A percentile compares a stretch with the other conserved stretches of the same genome.
These are phyloP conservation scores for Ceratoteleas bidentatus DNA, from an alignment of 1,140 invertebrate species.

Conservation along the genomic window DNA sequence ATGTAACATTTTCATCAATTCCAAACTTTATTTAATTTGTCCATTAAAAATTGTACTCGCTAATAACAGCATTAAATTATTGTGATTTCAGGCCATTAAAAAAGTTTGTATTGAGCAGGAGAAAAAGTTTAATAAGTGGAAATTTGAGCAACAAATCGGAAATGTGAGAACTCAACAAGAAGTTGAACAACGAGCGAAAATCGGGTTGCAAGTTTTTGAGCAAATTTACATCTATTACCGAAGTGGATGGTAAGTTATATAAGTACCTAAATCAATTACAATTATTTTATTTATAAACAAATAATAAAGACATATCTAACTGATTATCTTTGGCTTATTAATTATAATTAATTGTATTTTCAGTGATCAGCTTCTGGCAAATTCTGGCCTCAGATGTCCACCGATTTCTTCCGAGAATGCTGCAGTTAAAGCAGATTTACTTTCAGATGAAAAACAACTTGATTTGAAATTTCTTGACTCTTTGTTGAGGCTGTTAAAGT, in stretches of 20 bases:
- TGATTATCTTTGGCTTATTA: neutral
- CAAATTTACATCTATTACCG: conserved; percentile 23
- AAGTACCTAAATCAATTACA: too few relatives aligned
- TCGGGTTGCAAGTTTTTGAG: conserved; percentile 24
- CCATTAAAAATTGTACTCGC: too few relatives aligned
- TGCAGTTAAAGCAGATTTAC: too few relatives aligned
- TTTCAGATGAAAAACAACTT: conserved; percentile 52
- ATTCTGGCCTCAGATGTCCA: too few relatives aligned
- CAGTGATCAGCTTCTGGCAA: too few relatives aligned
- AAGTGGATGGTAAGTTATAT: conserved; percentile 49
- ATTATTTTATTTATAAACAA: too few relatives aligned
- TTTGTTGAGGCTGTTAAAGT: conserved; percentile 67
- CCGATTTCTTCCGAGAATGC: too few relatives aligned
- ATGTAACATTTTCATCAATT: conserved; percentile 46
- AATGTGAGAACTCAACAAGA: conserved; percentile 4
- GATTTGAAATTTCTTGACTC: conserved; percentile 69
- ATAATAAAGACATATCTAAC: neutral
- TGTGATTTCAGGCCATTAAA: conserved; percentile 14
- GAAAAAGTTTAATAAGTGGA: neutral
- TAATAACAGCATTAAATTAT: conserved; percentile 2
- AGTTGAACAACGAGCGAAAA: conserved; percentile 3
- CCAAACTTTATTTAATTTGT: too few relatives aligned
- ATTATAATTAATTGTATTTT: conserved; percentile 6
- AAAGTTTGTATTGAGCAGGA: conserved; percentile 11
- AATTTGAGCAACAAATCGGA: conserved; percentile 24